Evolutionary conservation across 35 echinoderm and acorn worm species (phyloP).

Genomic region (Holothuria glaberrima): DNA sequence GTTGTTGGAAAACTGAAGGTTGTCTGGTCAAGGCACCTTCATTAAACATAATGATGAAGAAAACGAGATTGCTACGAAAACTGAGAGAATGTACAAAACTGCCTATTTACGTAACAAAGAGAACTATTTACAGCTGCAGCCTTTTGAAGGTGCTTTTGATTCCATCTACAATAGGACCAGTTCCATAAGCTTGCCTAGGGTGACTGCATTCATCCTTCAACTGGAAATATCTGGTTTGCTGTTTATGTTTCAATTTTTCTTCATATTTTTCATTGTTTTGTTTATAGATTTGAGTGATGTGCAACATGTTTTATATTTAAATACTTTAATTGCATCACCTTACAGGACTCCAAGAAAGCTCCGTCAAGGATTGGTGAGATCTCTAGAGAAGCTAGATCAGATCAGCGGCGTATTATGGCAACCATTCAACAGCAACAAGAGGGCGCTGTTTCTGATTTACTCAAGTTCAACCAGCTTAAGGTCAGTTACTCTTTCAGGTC

Average conservation of each 20-base stretch:
- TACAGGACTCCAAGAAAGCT: slow-evolving; percentile 48
- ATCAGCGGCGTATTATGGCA: slow-evolving; percentile 87
- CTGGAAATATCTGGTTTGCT: not conserved
- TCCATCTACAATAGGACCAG: too few relatives aligned
- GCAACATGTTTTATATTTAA: not conserved
- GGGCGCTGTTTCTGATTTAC: slow-evolving; percentile 78
- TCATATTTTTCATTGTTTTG: not conserved
- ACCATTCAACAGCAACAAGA: slow-evolving; percentile 72
- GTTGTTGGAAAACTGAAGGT: too few relatives aligned
- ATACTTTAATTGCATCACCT: not conserved
- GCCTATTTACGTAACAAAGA: too few relatives aligned
- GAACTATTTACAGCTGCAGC: too few relatives aligned
- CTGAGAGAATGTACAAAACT: too few relatives aligned
- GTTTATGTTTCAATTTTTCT: not conserved
- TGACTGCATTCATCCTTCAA: not conserved
- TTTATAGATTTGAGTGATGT: not conserved
- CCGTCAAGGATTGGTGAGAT: slow-evolving; percentile 23
- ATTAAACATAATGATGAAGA: too few relatives aligned
- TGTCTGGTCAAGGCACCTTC: too few relatives aligned
- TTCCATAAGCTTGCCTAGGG: too few relatives aligned
- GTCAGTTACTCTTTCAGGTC: slow-evolving; percentile 22
- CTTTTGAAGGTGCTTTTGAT: too few relatives aligned
- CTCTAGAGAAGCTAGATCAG: slow-evolving; percentile 83
- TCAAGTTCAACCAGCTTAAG: slow-evolving; percentile 99
- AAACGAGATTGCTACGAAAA: too few relatives aligned